Percentiles rank a stretch among this genome's conserved stretches.
Evolutionary conservation across 2,888 invertebrate genomes (phyloP).

Genomic region (Nemurella pictetii): DNA sequence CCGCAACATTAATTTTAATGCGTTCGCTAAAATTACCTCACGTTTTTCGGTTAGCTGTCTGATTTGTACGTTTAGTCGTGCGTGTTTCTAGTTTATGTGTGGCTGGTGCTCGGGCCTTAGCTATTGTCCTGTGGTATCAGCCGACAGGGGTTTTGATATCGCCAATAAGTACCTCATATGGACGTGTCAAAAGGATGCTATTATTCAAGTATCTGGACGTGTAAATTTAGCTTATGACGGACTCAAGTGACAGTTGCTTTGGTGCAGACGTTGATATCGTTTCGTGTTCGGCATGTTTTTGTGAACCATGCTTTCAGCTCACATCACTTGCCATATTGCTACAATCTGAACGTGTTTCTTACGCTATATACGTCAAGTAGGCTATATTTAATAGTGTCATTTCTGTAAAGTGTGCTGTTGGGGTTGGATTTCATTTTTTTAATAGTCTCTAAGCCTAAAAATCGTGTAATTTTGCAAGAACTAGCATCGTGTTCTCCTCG

Average conservation of each 20-base stretch:
- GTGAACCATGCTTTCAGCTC: slow-evolving; percentile 39
- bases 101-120: background rate
- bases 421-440: background rate
- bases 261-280: background rate
- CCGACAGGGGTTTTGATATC: background rate
- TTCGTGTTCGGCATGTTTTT: slow-evolving; percentile 10
- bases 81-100: background rate
- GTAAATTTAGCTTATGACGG: background rate
- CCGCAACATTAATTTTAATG: background rate
- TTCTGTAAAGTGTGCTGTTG: background rate
- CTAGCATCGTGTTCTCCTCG: slow-evolving; percentile 36
- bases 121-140: background rate
- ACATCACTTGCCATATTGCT: slow-evolving; percentile 37
- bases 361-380: background rate
- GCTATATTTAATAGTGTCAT: background rate
- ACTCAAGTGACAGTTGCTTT: background rate
- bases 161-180: background rate
- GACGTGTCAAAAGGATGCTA: slow-evolving; percentile 15
- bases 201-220: background rate
- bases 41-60: background rate
- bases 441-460: background rate
- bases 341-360: background rate
- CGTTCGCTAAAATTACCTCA: background rate
- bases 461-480: background rate
- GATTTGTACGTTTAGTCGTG: background rate